Base-by-base conservation (phyloP, 2,888 invertebrate genomes). In the Drosophila barbarae region DNA sequence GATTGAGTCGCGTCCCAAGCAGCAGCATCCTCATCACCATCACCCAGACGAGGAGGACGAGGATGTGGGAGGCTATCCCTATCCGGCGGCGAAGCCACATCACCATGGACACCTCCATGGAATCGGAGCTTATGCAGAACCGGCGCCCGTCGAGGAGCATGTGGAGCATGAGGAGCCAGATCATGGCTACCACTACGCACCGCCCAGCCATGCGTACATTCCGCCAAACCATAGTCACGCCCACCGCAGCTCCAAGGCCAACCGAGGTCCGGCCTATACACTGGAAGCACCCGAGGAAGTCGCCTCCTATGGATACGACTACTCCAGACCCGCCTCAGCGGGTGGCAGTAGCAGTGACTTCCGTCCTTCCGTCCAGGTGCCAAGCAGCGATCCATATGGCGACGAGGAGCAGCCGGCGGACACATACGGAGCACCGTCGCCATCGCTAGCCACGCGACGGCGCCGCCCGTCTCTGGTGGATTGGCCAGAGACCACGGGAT, bases 131-230 rank as follows among this genome's bases (percentile, higher is more conserved):
- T 77, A 73, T 54, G 68, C 64, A 1, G 81, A 85, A 34, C 84
- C 85, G 7, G 73, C 84, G 3, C 77, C 77, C 1, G 77, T 81
- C 2, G 76, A 80, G 44, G 84, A 81, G 41, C 73, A 55, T 5
- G 3, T 55, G 3, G 77, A 77, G 10, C 44, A 26, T 26, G 26
- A 44, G 23, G 60, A 64, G 34, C 15, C 41, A 3, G 60, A 54
- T 3, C 36, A 8, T 2, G 67, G 72, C 28, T 72, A 80, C 23
- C 64, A 38, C 28, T 76, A 77, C 53, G 34, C 63, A 3, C 58
- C 80, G 2, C 83, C 64, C n/a, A 60, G 46, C 3, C 60, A 60
- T 10, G 6, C 59, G 32, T 63, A 63, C 32, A 44, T 38, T 13
- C 59, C 59, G n/a, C 32, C 59, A 6, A 44, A 28, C 36, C 57